Conservation (phyloP, 2,888 invertebrate species). For the Zelleria hepariella region DNA sequence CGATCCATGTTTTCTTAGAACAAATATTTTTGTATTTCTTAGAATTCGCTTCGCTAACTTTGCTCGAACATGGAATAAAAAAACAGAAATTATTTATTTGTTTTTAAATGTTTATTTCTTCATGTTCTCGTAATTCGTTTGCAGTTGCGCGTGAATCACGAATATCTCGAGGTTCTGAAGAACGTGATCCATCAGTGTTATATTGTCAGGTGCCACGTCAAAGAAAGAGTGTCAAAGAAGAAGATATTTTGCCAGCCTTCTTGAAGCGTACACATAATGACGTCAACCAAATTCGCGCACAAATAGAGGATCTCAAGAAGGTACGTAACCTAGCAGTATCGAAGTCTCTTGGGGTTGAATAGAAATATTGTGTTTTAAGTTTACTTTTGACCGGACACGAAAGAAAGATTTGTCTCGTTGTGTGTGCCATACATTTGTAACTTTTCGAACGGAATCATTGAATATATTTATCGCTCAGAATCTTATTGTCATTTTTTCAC, state of each 20-base stretch:
- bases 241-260: neutral
- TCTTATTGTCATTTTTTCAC: neutral
- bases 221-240: neutral
- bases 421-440: too few species aligned
- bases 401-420: too few species aligned
- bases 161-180: neutral
- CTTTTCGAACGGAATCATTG: too few species aligned
- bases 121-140: neutral
- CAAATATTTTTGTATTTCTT: too few species aligned
- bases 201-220: neutral
- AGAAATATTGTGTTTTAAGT: neutral
- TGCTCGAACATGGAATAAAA: too few species aligned
- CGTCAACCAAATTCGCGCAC: constrained; percentile 33
- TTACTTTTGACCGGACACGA: neutral
- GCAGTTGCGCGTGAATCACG: neutral
- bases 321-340: constrained; percentile 19
- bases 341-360: too few species aligned
- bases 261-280: constrained; percentile 37
- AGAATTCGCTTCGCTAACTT: too few species aligned
- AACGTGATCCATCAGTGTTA: neutral
- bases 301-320: constrained; percentile 47
- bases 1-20: too few species aligned
- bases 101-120: too few species aligned
- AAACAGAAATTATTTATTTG: neutral
- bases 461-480: too few species aligned